A percentile compares a stretch with the other conserved stretches of the same genome.
These are phyloP conservation scores for Neoarius graeffei DNA, from an alignment of 2,113 vertebrate species.

Conservation along the genomic window DNA sequence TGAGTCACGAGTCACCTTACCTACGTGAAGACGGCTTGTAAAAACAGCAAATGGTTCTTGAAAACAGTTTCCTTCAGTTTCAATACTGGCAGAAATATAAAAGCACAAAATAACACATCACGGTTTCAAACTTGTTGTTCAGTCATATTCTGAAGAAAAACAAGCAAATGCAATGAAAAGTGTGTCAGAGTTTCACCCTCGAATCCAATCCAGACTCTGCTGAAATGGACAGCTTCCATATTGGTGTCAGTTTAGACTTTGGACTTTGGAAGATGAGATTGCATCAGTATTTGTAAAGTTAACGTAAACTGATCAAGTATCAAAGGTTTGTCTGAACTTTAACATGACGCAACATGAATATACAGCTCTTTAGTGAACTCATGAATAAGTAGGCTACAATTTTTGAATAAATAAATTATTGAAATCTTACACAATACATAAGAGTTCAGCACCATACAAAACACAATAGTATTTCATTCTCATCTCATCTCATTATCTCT, in stretches of 20 bases:
- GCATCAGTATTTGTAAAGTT: slow-evolving; percentile 23
- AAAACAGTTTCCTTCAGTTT: slow-evolving; percentile 1
- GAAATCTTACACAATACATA: not conserved
- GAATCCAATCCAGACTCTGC: slow-evolving; percentile 40
- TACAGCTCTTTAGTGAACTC: not conserved
- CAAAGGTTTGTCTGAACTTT: not conserved
- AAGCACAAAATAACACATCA: not conserved
- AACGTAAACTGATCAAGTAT: slow-evolving; percentile 30
- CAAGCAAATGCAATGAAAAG: not conserved
- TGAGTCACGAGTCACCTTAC: not conserved
- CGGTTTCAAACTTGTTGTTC: not conserved
- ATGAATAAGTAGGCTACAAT: not conserved
- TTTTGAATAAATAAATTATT: not conserved
- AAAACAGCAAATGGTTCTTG: not conserved
- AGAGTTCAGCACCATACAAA: not conserved
- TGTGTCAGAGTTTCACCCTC: not conserved
- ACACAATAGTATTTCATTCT: not conserved
- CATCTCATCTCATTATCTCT: no score
- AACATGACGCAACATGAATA: not conserved
- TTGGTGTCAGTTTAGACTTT: slow-evolving; percentile 59
- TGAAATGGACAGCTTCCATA: slow-evolving; percentile 48
- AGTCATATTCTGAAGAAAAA: not conserved
- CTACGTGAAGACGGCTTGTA: not conserved
- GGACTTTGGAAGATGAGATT: slow-evolving; percentile 71
- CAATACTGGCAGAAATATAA: not conserved